Percentiles rank a stretch among this genome's conserved stretches.
Evolutionary conservation across 1,140 invertebrate genomes (phyloP).

Genomic region (Aphelenchoides avenae): DNA sequence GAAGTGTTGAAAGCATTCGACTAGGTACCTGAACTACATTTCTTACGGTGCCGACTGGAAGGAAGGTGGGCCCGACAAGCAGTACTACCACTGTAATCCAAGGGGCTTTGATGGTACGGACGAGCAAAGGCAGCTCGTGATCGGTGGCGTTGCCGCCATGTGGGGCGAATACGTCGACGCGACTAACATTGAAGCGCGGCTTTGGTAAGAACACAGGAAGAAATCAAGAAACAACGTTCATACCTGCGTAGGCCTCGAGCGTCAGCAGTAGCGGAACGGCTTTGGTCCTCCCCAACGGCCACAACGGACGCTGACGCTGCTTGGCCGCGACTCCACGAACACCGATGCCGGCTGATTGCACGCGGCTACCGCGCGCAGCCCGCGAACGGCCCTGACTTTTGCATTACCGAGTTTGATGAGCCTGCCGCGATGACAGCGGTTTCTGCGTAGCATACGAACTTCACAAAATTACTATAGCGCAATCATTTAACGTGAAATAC

Average conservation of each 20-base stretch:
- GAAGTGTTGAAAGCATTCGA: slow-evolving; percentile 63
- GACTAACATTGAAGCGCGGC: slow-evolving; percentile 59
- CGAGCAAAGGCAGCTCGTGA: slow-evolving; percentile 53
- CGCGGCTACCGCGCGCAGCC: slow-evolving; percentile 52
- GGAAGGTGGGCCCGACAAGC: slow-evolving; percentile 61
- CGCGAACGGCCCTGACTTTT: slow-evolving; percentile 54
- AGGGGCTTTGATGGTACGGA: slow-evolving; percentile 64
- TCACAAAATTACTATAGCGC: too few relatives aligned
- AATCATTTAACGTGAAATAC: too few relatives aligned
- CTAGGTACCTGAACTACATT: slow-evolving; percentile 65
- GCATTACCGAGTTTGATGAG: slow-evolving; percentile 47
- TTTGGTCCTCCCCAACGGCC: slow-evolving; percentile 67
- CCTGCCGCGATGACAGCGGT: too few relatives aligned
- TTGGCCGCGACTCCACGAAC: slow-evolving; percentile 58
- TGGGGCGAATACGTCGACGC: slow-evolving; percentile 67
- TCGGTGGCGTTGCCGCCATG: slow-evolving; percentile 85
- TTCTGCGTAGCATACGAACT: too few relatives aligned
- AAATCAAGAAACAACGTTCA: not conserved
- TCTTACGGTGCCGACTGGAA: slow-evolving; percentile 49
- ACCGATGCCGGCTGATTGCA: slow-evolving; percentile 51
- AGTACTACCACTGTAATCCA: slow-evolving; percentile 73
- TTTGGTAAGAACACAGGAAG: slow-evolving; percentile 33
- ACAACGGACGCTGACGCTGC: slow-evolving; percentile 47
- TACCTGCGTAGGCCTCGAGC: slow-evolving; percentile 26
- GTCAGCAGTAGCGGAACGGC: slow-evolving; percentile 42